phyloP scores from a whole-genome alignment of 2,113 vertebrate genomes.

The Leiothrix lutea region DNA sequence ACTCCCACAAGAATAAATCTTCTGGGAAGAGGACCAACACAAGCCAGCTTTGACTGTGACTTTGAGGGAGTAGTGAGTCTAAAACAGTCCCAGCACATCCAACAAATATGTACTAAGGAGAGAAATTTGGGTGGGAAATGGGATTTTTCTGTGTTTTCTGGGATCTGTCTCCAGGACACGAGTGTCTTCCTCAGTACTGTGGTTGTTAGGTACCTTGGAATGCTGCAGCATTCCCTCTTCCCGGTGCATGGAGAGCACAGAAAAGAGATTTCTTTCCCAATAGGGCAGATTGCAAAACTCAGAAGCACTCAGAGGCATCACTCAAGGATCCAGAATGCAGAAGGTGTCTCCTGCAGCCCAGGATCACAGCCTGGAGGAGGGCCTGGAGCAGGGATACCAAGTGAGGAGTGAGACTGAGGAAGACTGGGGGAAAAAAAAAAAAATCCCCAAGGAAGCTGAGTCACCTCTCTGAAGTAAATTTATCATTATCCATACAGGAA shows the following conservation, averaged over 20 bases:
- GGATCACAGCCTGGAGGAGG: not conserved
- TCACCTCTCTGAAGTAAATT: not conserved
- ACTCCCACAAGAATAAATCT: not conserved
- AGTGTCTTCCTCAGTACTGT: not conserved
- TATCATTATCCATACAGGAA: not conserved
- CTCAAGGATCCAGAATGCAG: not conserved
- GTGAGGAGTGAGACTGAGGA: not conserved
- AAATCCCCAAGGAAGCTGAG: not conserved
- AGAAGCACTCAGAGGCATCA: not conserved
- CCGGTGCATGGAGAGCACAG: not conserved
- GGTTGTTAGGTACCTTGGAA: not conserved
- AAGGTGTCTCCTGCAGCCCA: not conserved
- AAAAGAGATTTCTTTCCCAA: not conserved
- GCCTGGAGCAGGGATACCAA: not conserved
- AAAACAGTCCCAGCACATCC: not conserved
- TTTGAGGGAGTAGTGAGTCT: not conserved
- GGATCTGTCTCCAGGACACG: not conserved
- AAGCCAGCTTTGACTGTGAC: not conserved
- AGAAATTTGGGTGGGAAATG: not conserved
- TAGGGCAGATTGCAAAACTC: not conserved
- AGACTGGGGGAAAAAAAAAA: not conserved
- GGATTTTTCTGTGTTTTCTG: not conserved
- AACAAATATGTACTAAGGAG: not conserved
- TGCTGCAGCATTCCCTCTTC: not conserved
- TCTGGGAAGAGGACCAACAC: not conserved